Evolutionary conservation across 53 echinoderm and acorn worm species (phyloP).

Genomic region (Echinarachnius parma): DNA sequence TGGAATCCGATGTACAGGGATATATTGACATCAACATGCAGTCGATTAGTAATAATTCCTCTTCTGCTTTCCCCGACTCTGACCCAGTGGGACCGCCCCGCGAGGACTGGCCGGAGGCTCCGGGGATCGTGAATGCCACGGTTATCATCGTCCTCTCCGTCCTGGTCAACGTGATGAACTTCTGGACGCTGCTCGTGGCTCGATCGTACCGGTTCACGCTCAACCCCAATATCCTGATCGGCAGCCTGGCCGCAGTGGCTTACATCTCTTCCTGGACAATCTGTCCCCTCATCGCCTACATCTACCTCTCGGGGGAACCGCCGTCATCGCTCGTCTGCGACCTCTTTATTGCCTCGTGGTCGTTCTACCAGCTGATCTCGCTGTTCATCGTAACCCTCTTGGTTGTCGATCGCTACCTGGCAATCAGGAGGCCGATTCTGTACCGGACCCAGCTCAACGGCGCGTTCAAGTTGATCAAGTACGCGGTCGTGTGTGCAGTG

Average conservation of each 20-base stretch:
- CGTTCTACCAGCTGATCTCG: slow-evolving; percentile 42
- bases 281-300: slow-evolving; percentile 52
- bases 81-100: no score
- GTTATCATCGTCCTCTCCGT: slow-evolving; percentile 43
- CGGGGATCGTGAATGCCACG: slow-evolving; percentile 4
- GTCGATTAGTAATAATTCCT: no score
- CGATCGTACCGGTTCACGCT: slow-evolving; percentile 48
- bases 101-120: no score
- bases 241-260: slow-evolving; percentile 52
- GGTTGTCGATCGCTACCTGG: slow-evolving; percentile 68
- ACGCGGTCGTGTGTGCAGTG: slow-evolving; percentile 3
- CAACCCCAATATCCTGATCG: slow-evolving; percentile 62
- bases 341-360: slow-evolving; percentile 32
- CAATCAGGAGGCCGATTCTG: slow-evolving; percentile 65
- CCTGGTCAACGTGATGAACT: slow-evolving; percentile 54
- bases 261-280: slow-evolving; percentile 49
- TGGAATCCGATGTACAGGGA: no score
- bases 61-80: no score
- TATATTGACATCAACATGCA: no score
- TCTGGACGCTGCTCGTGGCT: slow-evolving; percentile 49
- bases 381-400: slow-evolving; percentile 51
- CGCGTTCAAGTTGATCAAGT: slow-evolving; percentile 14
- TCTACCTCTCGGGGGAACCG: slow-evolving; percentile 18
- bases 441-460: slow-evolving; percentile 52
- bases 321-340: slow-evolving; percentile 29